Evolutionary conservation across 2,113 vertebrate genomes (phyloP).

Genomic region (Geococcyx californianus): DNA sequence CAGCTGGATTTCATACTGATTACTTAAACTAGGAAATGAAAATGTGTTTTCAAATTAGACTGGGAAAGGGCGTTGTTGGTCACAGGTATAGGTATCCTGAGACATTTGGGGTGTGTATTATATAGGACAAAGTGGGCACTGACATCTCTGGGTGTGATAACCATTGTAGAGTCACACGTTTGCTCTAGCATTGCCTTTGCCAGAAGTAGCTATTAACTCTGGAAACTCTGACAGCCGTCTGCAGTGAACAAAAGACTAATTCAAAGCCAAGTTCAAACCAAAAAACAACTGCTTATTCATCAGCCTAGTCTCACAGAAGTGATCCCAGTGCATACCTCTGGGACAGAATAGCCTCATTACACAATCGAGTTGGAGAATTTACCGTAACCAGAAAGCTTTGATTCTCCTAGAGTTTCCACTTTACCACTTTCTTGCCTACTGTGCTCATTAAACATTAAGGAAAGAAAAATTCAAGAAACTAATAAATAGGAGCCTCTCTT

Average conservation of each 20-base stretch:
- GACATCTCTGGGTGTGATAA: neutral
- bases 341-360: neutral
- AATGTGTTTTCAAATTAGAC: neutral
- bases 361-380: neutral
- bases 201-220: neutral
- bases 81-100: neutral
- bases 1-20: neutral
- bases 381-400: neutral
- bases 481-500: neutral
- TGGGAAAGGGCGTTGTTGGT: neutral
- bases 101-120: neutral
- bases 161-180: neutral
- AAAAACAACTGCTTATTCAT: slow-evolving; percentile 21
- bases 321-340: neutral
- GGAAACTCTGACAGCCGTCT: neutral
- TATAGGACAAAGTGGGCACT: neutral
- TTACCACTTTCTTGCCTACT: neutral
- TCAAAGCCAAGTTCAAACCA: slow-evolving; percentile 29
- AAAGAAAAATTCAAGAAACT: neutral
- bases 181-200: neutral
- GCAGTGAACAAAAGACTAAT: neutral
- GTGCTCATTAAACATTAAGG: slow-evolving; percentile 20
- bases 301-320: neutral
- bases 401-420: neutral
- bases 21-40: neutral